phyloP scores from a whole-genome alignment of 2,113 vertebrate species.

The Pseudorectes ferrugineus region DNA sequence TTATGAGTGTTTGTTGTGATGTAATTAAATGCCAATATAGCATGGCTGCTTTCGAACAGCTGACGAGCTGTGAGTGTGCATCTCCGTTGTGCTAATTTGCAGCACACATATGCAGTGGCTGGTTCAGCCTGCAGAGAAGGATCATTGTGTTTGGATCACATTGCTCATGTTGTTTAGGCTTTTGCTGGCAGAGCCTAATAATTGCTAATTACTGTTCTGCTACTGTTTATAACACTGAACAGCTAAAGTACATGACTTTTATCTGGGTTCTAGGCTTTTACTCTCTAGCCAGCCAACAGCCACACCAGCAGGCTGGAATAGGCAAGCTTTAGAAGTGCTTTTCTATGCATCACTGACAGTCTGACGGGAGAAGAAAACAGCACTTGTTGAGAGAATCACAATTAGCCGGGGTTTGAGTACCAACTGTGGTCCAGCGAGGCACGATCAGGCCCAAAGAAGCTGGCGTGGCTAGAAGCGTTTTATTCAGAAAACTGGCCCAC shows the following conservation, averaged over 20 bases:
- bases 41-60: background rate
- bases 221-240: background rate
- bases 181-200: background rate
- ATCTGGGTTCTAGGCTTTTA: background rate
- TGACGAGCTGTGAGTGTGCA: accelerated
- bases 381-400: background rate
- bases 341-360: background rate
- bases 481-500: background rate
- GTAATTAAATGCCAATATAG: background rate
- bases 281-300: background rate
- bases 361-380: background rate
- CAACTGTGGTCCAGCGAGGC: too few relatives aligned
- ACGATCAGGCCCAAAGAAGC: background rate
- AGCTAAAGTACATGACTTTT: background rate
- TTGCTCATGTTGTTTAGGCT: background rate
- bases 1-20: background rate
- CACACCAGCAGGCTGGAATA: too few relatives aligned
- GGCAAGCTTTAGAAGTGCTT: background rate
- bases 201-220: background rate
- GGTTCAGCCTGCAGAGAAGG: background rate
- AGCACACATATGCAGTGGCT: background rate
- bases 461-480: accelerated
- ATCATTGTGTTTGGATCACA: background rate
- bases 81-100: background rate
- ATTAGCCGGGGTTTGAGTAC: accelerated